Evolutionary conservation across 2,113 vertebrate species (phyloP), one percentile per base, ranked within the genome.

Genomic region (Dicaeum eximium): DNA sequence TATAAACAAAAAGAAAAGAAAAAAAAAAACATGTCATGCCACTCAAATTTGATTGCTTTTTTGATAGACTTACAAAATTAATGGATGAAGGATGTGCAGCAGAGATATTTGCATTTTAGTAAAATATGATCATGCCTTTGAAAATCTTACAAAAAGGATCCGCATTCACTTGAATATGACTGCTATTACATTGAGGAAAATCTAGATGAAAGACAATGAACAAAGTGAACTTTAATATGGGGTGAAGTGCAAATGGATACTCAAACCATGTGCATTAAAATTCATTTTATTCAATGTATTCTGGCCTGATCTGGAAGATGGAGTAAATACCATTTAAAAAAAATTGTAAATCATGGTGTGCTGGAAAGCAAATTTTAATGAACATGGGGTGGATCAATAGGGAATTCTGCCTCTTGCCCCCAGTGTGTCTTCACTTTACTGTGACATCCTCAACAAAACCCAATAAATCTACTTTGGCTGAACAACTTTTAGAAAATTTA

Each of bases 21-120:
- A 88, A 72, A 80, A 42, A 0, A 72, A 80, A 42, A 0, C 2
- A 64, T 3, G 23, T 57, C 51, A 69, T 88, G 80, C 70, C 93
- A 96, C 65, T 96, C 95, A 95, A 93, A 93, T 13, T 51, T 94
- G 91, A 93, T 95, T 95, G 86, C 44, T 92, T 94, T 96, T 95
- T 80, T 95, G 79, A 90, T 54, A 91, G 95, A 93, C 75, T 88
- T 84, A 75, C 35, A 95, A 79, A 96, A 97, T 96, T 82, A 94
- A 58, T 58, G 50, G 31, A 89, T 71, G 83, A 89, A 82, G 42
- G 57, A 42, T 89, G 70, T 31, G 27, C 35, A 79, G 61, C 27
- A 88, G 84, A 42, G 54, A 61, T 22, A 94, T 94, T 94, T 93
- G 66, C 78, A 94, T 95, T 96, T 96, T 69, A 92, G 77, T 82